A percentile compares a stretch with the other conserved stretches of the same genome.
Evolutionary conservation across 1,140 invertebrate genomes (phyloP).

Genomic region (Drosophila pruinosa): DNA sequence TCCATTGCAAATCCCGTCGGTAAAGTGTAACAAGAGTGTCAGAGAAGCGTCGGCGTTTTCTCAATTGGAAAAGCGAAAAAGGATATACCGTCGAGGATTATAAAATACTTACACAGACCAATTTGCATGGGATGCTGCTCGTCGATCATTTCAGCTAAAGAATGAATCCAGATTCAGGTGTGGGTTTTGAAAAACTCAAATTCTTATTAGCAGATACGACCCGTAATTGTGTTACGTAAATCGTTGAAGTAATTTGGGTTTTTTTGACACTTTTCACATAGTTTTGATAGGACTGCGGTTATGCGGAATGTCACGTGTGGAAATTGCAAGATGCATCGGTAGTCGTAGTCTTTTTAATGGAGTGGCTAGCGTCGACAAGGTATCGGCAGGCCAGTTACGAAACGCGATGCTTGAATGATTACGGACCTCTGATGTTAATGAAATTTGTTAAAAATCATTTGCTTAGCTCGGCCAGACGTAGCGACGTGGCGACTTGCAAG

Average conservation of each 20-base stretch:
- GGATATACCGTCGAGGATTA: background rate
- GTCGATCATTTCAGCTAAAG: slow-evolving; percentile 60
- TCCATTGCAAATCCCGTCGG: slow-evolving; percentile 54
- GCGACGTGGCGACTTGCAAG: slow-evolving; percentile 33
- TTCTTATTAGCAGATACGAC: background rate
- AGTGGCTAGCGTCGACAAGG: slow-evolving; percentile 38
- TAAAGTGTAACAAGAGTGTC: background rate
- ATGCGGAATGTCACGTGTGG: slow-evolving; percentile 8
- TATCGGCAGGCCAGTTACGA: slow-evolving; percentile 57
- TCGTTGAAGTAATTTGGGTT: background rate
- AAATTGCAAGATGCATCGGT: slow-evolving; percentile 22
- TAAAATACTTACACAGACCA: slow-evolving; percentile 73
- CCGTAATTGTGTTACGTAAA: background rate
- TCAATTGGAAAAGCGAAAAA: background rate
- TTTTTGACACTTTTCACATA: slow-evolving; percentile 26
- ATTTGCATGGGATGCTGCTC: slow-evolving; percentile 79
- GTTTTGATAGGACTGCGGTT: background rate
- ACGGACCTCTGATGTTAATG: slow-evolving; percentile 82
- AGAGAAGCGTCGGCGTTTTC: slow-evolving; percentile 46
- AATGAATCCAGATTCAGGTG: background rate
- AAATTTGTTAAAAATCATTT: slow-evolving; percentile 82
- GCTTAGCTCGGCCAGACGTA: slow-evolving; percentile 49
- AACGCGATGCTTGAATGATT: slow-evolving; percentile 82
- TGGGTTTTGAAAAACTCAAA: background rate
- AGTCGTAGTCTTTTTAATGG: slow-evolving; percentile 36